A percentile compares a stretch with the other conserved stretches of the same genome.
phyloP scores from a whole-genome alignment of 2,888 invertebrate genomes.

The Tetheella fluctuosa region DNA sequence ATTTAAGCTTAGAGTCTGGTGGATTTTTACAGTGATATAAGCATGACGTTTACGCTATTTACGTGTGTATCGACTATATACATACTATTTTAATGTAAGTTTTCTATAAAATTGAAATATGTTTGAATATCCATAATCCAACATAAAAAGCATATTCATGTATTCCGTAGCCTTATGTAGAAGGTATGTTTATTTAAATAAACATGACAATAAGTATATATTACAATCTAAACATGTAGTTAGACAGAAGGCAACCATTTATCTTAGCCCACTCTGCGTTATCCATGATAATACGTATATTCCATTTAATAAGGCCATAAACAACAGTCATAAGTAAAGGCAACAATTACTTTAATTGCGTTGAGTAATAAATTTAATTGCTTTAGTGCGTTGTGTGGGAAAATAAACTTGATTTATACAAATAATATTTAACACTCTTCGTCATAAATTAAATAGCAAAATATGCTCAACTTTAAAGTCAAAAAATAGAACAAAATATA shows the following conservation, averaged over 20 bases:
- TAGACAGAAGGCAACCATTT: background rate
- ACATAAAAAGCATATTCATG: too few species aligned
- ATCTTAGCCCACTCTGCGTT: constrained; percentile 6
- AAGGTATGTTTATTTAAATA: background rate
- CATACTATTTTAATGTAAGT: too few species aligned
- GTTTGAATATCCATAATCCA: background rate
- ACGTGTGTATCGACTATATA: too few species aligned
- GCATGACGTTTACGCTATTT: too few species aligned
- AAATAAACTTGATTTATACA: background rate
- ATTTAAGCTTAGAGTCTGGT: too few species aligned
- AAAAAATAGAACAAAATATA: background rate
- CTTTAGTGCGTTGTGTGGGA: background rate
- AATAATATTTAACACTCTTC: background rate
- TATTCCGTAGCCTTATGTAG: background rate
- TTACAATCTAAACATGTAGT: background rate
- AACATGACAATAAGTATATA: background rate
- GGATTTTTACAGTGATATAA: too few species aligned
- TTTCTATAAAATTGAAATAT: too few species aligned
- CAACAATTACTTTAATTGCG: constrained; percentile 5
- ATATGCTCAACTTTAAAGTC: background rate
- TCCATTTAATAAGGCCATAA: constrained; percentile 8
- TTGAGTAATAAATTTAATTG: constrained; percentile 1
- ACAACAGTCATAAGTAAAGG: constrained; percentile 7
- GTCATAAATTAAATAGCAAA: background rate
- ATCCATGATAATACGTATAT: constrained; percentile 6